phyloP scores from a whole-genome alignment of 2,888 invertebrate species.

The Meta bourneti region DNA sequence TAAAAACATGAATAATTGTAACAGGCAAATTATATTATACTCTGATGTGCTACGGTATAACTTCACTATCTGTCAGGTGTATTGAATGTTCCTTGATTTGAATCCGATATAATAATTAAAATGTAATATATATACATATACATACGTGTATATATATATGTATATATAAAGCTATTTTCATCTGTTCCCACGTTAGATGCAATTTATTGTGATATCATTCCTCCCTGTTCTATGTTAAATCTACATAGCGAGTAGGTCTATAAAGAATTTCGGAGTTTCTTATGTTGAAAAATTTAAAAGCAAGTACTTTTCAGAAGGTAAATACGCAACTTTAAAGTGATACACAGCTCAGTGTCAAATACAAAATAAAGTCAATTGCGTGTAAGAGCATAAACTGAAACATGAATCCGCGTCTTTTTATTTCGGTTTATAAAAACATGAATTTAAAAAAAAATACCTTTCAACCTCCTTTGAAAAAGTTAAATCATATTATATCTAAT shows the following conservation, averaged over 20 bases:
- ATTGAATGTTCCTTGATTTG: slow-evolving; percentile 21
- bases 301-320: background rate
- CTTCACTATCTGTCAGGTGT: slow-evolving; percentile 29
- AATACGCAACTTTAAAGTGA: background rate
- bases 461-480: no score
- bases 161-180: slow-evolving; percentile 9
- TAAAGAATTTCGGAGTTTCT: background rate
- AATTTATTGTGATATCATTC: slow-evolving; percentile 23
- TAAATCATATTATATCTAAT: no score
- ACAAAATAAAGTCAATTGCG: no score
- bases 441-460: no score
- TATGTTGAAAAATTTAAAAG: background rate
- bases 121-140: background rate
- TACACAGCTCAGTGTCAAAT: no score
- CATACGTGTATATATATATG: no score
- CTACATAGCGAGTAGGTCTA: background rate
- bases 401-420: no score
- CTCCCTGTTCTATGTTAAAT: slow-evolving; percentile 16
- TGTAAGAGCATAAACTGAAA: no score
- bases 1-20: background rate
- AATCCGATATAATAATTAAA: background rate
- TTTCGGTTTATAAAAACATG: no score
- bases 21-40: background rate
- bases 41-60: slow-evolving; percentile 25
- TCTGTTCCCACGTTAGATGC: slow-evolving; percentile 16